Evolutionary conservation across 2,113 vertebrate species (phyloP).

Genomic region (Falco punctatus): DNA sequence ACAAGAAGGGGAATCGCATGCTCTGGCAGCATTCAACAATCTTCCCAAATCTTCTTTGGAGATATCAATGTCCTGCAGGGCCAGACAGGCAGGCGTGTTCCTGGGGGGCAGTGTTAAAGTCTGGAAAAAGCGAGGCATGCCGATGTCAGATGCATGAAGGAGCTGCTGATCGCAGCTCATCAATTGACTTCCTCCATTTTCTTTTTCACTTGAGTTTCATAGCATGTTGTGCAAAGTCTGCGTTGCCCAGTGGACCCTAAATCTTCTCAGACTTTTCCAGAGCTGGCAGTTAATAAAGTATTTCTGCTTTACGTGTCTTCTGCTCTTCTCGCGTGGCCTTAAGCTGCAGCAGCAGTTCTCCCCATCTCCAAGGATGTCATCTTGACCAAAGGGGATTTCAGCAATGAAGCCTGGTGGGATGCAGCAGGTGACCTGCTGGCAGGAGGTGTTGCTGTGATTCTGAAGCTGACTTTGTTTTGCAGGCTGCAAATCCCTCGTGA

Average conservation of each 20-base stretch:
- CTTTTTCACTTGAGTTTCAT: not conserved
- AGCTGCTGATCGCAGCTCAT: not conserved
- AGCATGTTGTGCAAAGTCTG: rapidly evolving
- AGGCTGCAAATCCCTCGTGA: not conserved
- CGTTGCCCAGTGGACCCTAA: rapidly evolving
- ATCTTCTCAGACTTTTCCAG: not conserved
- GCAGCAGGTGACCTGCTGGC: not conserved
- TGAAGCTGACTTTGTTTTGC: not conserved
- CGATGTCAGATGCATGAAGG: rapidly evolving
- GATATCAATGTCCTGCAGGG: not conserved
- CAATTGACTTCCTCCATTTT: rapidly evolving
- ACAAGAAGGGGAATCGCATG: too few relatives aligned
- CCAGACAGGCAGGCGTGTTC: not conserved
- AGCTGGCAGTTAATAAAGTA: not conserved
- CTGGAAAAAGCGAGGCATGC: not conserved
- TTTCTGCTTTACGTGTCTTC: not conserved
- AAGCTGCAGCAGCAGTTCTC: not conserved
- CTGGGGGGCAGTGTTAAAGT: not conserved
- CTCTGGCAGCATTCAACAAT: not conserved
- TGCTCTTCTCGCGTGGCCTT: rapidly evolving
- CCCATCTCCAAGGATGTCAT: rapidly evolving
- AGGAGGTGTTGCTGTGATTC: not conserved
- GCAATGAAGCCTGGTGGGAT: not conserved
- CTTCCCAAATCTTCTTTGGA: not conserved
- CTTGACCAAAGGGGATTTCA: not conserved